These are phyloP conservation scores for Crotalus viridis DNA, from an alignment of 2,113 vertebrate genomes.

Conservation along the genomic window DNA sequence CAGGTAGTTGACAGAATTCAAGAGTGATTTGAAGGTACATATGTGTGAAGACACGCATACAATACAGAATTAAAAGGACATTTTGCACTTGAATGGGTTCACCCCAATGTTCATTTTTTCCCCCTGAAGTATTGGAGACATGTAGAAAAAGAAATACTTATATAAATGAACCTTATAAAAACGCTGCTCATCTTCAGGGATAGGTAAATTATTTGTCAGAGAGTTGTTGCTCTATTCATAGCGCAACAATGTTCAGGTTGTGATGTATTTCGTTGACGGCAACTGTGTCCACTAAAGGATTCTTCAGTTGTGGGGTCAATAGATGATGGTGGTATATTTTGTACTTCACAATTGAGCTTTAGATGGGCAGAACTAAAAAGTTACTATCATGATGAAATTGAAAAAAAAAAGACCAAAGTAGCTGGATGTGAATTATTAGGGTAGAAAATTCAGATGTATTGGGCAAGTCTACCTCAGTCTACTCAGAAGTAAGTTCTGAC, in stretches of 20 bases:
- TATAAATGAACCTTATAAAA: background rate
- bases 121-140: background rate
- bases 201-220: background rate
- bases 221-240: background rate
- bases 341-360: background rate
- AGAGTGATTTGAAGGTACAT: background rate
- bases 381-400: background rate
- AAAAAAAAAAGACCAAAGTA: background rate
- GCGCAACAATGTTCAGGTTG: background rate
- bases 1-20: background rate
- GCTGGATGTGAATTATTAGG: background rate
- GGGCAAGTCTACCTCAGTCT: background rate
- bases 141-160: background rate
- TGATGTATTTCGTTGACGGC: background rate
- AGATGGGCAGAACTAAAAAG: constrained; percentile 15
- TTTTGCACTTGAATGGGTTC: background rate
- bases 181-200: background rate
- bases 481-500: background rate
- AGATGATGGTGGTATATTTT: rapidly evolving
- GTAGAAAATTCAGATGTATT: background rate
- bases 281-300: background rate
- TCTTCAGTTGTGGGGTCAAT: background rate
- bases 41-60: background rate
- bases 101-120: background rate
- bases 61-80: background rate